Evolutionary conservation across 2,797 vertebrate genomes (phyloP), one percentile per base, ranked within the genome.

Genomic region (Antennarius maculatus): DNA sequence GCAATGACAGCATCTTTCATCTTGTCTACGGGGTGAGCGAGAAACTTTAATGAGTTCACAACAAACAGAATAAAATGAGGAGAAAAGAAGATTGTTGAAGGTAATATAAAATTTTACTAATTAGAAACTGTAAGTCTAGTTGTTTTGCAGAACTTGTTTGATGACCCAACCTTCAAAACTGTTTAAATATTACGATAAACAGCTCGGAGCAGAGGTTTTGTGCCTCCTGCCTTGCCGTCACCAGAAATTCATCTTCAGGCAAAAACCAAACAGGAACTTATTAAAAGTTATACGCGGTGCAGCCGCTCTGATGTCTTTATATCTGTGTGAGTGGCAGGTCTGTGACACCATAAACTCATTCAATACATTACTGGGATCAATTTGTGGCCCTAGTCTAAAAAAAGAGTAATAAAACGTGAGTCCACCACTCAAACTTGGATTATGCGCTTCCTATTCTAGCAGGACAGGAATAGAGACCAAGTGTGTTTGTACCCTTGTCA

Each of bases 1-100:
- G 97, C 97, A 57, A 99, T 96, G 75, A 99, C 93, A n/a, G 92
- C 97, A 49, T 99, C 97, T 91, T 98, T 99, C 97, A 99, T 99
- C 87, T 95, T 98, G 90, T 99, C 98, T 99, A 81, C 39, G 13
- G 48, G 31, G 34, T 18, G 16, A 78, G 75, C 3, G 27, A 66
- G 23, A 1, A 8, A 12, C 18, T 31, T 71, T 69, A 43, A 53
- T 50, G 2, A 43, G 13, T 2, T 65, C 27, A 54, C 1, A 10
- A 59, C 8, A 17, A 39, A 54, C 15, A 59, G 41, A 54, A 41
- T 6, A 57, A 57, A 42, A 28, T 11, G 3, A 15, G 46, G n/a
- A 61, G 3, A 43, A 43, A 23, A 52, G 5, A 54, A n/a, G 8
- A 2, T 49, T 43, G 42, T 43, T 14, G 14, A 13, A 43, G 34